Evolutionary conservation across 2,888 invertebrate species (phyloP).

Genomic region (Mesochorus sp.): DNA sequence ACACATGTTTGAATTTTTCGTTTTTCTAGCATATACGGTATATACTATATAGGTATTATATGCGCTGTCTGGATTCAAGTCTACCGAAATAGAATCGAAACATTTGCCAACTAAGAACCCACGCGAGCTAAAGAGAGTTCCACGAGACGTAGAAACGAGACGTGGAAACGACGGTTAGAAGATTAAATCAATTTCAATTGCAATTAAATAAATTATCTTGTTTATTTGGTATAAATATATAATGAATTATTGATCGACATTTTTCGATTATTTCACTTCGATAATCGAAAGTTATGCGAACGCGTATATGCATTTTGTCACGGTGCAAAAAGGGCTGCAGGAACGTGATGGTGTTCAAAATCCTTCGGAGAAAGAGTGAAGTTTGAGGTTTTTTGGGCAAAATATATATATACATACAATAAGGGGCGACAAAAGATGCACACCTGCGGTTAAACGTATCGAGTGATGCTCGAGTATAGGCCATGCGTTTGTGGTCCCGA

Average conservation of each 20-base stretch:
- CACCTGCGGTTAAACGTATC: slow-evolving; percentile 69
- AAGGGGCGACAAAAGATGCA: slow-evolving; percentile 16
- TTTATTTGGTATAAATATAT: not conserved
- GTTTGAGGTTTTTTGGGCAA: slow-evolving; percentile 45
- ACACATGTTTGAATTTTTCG: not conserved
- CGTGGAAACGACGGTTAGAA: not conserved
- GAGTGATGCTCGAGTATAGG: slow-evolving; percentile 65
- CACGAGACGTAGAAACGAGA: not conserved
- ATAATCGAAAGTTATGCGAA: slow-evolving; percentile 20
- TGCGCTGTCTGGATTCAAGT: slow-evolving; percentile 33
- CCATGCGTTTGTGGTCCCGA: slow-evolving; percentile 69
- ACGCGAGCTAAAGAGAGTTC: not conserved
- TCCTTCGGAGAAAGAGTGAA: not conserved
- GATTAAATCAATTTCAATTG: not conserved
- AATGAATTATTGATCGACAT: not conserved
- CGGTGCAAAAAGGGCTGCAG: slow-evolving; percentile 12
- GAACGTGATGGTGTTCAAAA: not conserved
- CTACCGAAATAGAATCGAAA: slow-evolving; percentile 54
- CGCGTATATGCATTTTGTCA: not conserved
- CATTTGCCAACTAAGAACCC: slow-evolving; percentile 35
- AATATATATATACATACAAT: not conserved
- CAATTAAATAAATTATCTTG: not conserved
- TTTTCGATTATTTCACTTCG: slow-evolving; percentile 29
- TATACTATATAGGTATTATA: slow-evolving; percentile 23
- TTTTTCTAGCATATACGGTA: slow-evolving; percentile 4